Evolutionary conservation across 1,140 invertebrate species (phyloP), one percentile per base, ranked within the genome.

Genomic region (Neodiprion pinetum): DNA sequence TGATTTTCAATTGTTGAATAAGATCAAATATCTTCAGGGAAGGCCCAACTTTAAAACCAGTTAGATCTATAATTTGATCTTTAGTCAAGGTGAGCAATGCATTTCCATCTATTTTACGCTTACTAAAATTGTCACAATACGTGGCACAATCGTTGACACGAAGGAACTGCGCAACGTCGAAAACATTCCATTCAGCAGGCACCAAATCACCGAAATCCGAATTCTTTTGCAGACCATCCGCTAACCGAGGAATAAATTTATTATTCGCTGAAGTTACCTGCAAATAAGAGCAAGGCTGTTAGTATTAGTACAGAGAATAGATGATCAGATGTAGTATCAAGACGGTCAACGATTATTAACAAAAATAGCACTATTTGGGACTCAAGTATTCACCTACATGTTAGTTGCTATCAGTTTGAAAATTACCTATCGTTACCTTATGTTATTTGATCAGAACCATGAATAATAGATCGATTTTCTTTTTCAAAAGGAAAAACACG

Each of bases 1-100:
- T 94, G 81, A 93, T 93, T 89, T 96, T 96, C 14, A 97, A 89
- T 81, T 96, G 95, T 81, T 95, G 93, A 80, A 98, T 96, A 66
- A 98, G 90, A 88, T 98, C 96, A 82, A 92, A 95, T 84, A 98
- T 97, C 90, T 98, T 98, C 40, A 98, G 84, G 7, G 96, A 97
- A 9, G 97, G 96, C 7, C 97, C 97, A 73, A 98, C 95, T 91
- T 98, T 98, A 90, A 96, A 97, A 77, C 95, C 94, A 12, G 96
- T 94, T 48, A 97, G 90, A 82, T 95, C 94, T 78, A 97, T 93
- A 72, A 98, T 95, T 87, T 97, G 93, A 83, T 97, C 96, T 89
- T 97, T 97, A 50, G 93, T 94, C 68, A 98, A 87, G 71, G 92
- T 91, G 61, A 98, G 86, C 79, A 98, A 89, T 81, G 91, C 91